phyloP scores from a whole-genome alignment of 2,888 invertebrate genomes.

The Hydrotaea diabolus region DNA sequence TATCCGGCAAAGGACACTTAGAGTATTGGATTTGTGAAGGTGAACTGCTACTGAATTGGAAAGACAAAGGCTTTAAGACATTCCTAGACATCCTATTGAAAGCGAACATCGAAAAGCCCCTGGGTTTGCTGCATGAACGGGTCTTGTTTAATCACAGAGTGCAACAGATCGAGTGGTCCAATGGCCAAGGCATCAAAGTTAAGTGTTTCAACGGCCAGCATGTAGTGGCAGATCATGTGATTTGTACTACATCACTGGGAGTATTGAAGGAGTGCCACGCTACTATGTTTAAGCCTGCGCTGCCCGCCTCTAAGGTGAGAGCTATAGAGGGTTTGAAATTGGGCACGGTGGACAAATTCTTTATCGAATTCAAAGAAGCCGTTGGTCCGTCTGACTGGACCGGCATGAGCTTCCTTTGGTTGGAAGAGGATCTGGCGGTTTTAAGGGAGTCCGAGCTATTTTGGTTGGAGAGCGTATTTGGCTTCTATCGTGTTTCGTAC shows the following conservation, averaged over 20 bases:
- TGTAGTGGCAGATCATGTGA: slow-evolving; percentile 67
- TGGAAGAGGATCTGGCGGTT: slow-evolving; percentile 59
- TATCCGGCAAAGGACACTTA: slow-evolving; percentile 85
- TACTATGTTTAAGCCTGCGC: slow-evolving; percentile 80
- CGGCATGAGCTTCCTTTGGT: slow-evolving; percentile 82
- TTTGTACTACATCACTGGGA: slow-evolving; percentile 83
- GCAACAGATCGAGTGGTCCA: slow-evolving; percentile 61
- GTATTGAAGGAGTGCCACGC: slow-evolving; percentile 82
- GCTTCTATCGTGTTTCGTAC: slow-evolving; percentile 65
- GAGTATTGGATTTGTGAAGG: slow-evolving; percentile 87
- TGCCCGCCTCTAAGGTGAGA: slow-evolving; percentile 81
- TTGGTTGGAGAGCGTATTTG: slow-evolving; percentile 69
- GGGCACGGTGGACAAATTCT: slow-evolving; percentile 85
- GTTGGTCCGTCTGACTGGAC: slow-evolving; percentile 57
- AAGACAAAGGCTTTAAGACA: slow-evolving; percentile 85
- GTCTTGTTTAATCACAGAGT: slow-evolving; percentile 63
- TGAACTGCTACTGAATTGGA: slow-evolving; percentile 87
- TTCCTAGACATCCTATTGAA: slow-evolving; percentile 85
- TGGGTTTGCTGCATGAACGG: slow-evolving; percentile 75
- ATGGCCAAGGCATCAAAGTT: slow-evolving; percentile 2
- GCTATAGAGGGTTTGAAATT: slow-evolving; percentile 83
- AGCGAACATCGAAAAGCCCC: slow-evolving; percentile 60
- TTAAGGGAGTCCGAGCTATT: slow-evolving; percentile 75
- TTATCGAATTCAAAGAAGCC: slow-evolving; percentile 81
- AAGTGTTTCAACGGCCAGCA: slow-evolving; percentile 62